A percentile compares a stretch with the other conserved stretches of the same genome.
These are phyloP conservation scores for Mystacides longicornis DNA, from an alignment of 2,888 invertebrate genomes.

Conservation along the genomic window DNA sequence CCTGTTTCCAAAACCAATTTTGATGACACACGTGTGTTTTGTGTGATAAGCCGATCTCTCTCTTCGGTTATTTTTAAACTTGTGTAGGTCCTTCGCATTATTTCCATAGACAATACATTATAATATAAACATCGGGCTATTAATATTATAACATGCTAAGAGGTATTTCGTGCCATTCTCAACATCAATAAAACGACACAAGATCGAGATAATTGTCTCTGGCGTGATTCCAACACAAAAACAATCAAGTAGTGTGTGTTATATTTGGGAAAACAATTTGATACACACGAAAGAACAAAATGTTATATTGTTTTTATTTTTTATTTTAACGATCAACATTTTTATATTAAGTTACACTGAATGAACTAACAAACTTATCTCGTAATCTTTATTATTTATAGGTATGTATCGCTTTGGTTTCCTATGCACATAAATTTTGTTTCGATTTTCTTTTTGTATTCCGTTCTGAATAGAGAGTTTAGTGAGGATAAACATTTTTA, in stretches of 20 bases:
- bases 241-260: slow-evolving; percentile 1
- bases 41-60: too few species aligned
- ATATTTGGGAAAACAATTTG: background rate
- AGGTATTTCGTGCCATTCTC: background rate
- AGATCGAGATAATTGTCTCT: background rate
- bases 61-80: too few species aligned
- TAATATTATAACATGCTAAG: background rate
- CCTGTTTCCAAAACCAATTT: too few species aligned
- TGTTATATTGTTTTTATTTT: too few species aligned
- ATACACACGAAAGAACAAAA: too few species aligned
- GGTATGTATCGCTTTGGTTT: background rate
- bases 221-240: background rate
- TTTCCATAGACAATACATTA: too few species aligned
- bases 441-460: slow-evolving; percentile 1
- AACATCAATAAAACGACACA: slow-evolving; percentile 1
- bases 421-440: slow-evolving; percentile 2
- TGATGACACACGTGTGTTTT: too few species aligned
- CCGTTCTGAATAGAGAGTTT: background rate
- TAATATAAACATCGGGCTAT: background rate
- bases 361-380: slow-evolving; percentile 1
- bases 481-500: too few species aligned
- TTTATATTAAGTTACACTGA: background rate
- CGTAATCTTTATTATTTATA: background rate
- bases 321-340: background rate
- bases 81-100: too few species aligned